phyloP scores from a whole-genome alignment of 1,140 invertebrate genomes.

The Riptortus pedestris region DNA sequence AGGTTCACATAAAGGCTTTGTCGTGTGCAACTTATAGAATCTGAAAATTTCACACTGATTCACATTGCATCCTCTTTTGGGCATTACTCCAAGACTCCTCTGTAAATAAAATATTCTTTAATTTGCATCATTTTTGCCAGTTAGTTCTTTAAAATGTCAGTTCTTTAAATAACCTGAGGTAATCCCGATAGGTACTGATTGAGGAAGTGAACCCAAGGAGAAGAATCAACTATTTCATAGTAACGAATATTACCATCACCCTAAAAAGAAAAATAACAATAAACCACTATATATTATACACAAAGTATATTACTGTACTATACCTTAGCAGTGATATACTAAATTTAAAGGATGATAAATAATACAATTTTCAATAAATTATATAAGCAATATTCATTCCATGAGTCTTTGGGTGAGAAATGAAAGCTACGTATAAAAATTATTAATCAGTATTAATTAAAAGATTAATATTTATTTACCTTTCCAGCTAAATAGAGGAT shows the following conservation, averaged over 20 bases:
- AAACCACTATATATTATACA: no score
- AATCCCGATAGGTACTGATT: slow-evolving; percentile 84
- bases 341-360: neutral
- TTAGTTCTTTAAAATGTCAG: neutral
- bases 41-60: slow-evolving; percentile 73
- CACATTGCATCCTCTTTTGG: slow-evolving; percentile 81
- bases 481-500: slow-evolving; percentile 75
- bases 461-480: slow-evolving; percentile 39
- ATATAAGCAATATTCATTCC: no score
- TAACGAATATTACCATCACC: slow-evolving; percentile 91
- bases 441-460: slow-evolving; percentile 10
- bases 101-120: slow-evolving; percentile 41
- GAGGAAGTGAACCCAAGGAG: slow-evolving; percentile 77
- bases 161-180: slow-evolving; percentile 51
- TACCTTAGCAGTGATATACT: neutral
- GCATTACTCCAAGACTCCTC: slow-evolving; percentile 82
- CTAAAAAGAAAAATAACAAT: slow-evolving; percentile 37
- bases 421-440: no score
- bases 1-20: slow-evolving; percentile 74
- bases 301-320: neutral
- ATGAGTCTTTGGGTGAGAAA: no score
- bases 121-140: neutral
- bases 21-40: slow-evolving; percentile 87
- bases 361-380: neutral
- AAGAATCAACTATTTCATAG: slow-evolving; percentile 79